A percentile compares a stretch with the other conserved stretches of the same genome.
phyloP scores from a whole-genome alignment of 2,113 vertebrate species.

The Macrotus californicus region DNA sequence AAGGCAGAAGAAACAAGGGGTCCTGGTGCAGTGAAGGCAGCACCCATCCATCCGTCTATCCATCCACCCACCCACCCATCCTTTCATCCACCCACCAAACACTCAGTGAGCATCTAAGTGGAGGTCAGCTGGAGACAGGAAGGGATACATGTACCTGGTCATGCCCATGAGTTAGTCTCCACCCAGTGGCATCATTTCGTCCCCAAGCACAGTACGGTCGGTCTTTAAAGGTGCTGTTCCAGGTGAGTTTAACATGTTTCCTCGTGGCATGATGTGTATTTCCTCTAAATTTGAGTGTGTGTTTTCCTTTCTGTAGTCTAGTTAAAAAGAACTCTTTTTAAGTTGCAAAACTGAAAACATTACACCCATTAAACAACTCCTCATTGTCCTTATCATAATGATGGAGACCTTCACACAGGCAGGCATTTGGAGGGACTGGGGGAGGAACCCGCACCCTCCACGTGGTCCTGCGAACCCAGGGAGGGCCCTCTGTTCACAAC shows the following conservation, averaged over 20 bases:
- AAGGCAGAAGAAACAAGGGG: background rate
- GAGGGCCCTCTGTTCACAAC: no score
- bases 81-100: no score
- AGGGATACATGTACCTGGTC: background rate
- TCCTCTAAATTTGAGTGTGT: background rate
- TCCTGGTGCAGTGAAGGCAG: background rate
- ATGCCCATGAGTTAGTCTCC: accelerated
- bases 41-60: no score
- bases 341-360: background rate
- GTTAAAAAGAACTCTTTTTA: background rate
- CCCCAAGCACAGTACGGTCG: accelerated
- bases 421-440: background rate
- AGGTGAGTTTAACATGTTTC: background rate
- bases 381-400: background rate
- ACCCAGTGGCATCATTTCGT: no score
- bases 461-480: no score
- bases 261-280: background rate
- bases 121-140: background rate
- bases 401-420: background rate
- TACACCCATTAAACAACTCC: background rate
- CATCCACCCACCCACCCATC: background rate
- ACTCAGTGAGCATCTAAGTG: background rate
- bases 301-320: background rate
- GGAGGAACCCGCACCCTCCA: no score
- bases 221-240: background rate